Base-by-base conservation (phyloP, 2,113 vertebrate genomes). In the Marcusenius ussheri region DNA sequence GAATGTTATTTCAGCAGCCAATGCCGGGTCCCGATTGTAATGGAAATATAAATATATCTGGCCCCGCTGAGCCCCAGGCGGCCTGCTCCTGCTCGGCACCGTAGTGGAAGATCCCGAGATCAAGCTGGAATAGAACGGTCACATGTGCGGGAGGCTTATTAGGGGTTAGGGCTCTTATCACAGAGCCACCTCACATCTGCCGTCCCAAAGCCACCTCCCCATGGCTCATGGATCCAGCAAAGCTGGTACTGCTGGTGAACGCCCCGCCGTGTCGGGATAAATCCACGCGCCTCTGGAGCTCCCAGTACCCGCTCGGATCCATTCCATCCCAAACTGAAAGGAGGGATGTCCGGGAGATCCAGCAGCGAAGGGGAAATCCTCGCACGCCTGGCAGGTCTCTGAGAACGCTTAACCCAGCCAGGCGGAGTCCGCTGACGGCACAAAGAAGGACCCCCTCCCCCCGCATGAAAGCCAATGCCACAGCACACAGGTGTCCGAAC, bases 401-500 rank as follows among this genome's bases (percentile, higher is more conserved):
- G 35, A 7, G 74, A 19, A 42, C 2, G 4, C 6, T 5, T 5
- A 19, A 74, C 27, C 10, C 66, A 31, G 66, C n/a, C 9, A 5
- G 66, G 3, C 4, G n/a, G 7, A 13, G 66, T 31, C 8, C 9
- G 10, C n/a, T 31, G 27, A 70, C 19, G 10, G 62, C n/a, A 27
- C 7, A 13, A 31, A 11, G 27, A 31, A 1, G 27, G 4, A n/a
- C 46, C 46, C 46, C 46, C 47, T 27, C 3, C 27, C 47, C 2
- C 13, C 0, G 7, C 62, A 53, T 89, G 47, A 31, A 83, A 1
- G 42, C 62, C 5, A n/a, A 70, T 6, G 77, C 42, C 58, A 17
- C 84, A 50, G 94, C 91, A 96, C 92, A 92, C 94, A 70, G 62
- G 62, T 70, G 62, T 13, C 62, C n/a, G 0, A 27, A 70, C n/a